phyloP scores from a whole-genome alignment of 1,140 invertebrate species.

The Papilio polytes region DNA sequence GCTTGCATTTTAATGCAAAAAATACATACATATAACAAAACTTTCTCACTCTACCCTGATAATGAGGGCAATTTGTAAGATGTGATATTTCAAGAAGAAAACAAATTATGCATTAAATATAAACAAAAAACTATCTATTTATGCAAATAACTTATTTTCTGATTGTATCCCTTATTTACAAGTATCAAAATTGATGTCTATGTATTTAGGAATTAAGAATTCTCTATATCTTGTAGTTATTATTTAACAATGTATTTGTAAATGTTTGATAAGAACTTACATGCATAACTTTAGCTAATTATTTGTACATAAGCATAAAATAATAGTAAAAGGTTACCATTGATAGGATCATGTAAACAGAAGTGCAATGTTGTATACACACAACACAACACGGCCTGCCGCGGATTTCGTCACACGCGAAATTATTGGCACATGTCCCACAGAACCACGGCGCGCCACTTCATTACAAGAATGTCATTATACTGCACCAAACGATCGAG shows the following conservation, averaged over 20 bases:
- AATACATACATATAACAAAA: too few species aligned
- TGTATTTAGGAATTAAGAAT: not conserved
- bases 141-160: not conserved
- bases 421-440: conserved; percentile 82
- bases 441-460: conserved; percentile 76
- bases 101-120: not conserved
- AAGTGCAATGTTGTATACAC: conserved; percentile 74
- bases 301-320: conserved; percentile 23
- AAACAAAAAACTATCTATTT: not conserved
- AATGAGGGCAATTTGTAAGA: not conserved
- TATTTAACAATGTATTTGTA: not conserved
- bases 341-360: conserved; percentile 59
- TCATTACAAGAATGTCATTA: conserved; percentile 83
- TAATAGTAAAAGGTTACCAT: conserved; percentile 47
- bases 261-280: not conserved
- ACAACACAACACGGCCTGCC: conserved; percentile 73
- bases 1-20: too few species aligned
- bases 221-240: not conserved
- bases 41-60: not conserved
- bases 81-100: not conserved
- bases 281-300: conserved; percentile 14
- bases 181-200: not conserved
- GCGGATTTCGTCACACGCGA: conserved; percentile 71
- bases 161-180: not conserved
- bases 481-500: conserved; percentile 78